Percentiles rank a stretch among this genome's conserved stretches.
These are phyloP conservation scores for Microctenopoma stevenorrisi DNA, from an alignment of 2,797 vertebrate genomes.

Conservation along the genomic window DNA sequence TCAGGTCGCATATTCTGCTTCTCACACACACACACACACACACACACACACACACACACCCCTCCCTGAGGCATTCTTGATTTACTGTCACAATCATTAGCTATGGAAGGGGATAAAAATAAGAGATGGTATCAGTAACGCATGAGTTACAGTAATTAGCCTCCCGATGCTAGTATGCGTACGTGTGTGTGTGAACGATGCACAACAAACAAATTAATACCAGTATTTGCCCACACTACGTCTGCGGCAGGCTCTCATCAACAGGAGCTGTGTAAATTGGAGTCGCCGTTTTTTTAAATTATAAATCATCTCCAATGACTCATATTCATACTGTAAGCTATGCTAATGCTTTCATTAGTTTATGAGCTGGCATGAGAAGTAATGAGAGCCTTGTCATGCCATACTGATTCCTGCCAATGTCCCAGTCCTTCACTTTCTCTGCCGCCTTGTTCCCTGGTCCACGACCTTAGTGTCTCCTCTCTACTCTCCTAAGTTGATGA, in stretches of 20 bases:
- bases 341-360: slow-evolving; percentile 76
- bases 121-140: slow-evolving; percentile 83
- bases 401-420: slow-evolving; percentile 64
- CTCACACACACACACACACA: too few relatives aligned
- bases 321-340: slow-evolving; percentile 66
- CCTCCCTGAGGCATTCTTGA: slow-evolving; percentile 77
- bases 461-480: slow-evolving; percentile 40
- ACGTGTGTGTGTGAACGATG: slow-evolving; percentile 39
- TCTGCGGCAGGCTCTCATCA: slow-evolving; percentile 68
- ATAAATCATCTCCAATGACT: slow-evolving; percentile 68
- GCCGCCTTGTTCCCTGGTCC: slow-evolving; percentile 46
- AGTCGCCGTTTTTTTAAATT: slow-evolving; percentile 69
- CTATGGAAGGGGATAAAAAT: slow-evolving; percentile 78
- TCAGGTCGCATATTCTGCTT: slow-evolving; percentile 50
- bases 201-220: slow-evolving; percentile 51
- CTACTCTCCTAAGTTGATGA: slow-evolving; percentile 27
- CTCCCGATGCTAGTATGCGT: slow-evolving; percentile 75
- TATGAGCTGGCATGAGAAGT: slow-evolving; percentile 68
- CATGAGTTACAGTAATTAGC: slow-evolving; percentile 84
- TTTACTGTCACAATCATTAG: slow-evolving; percentile 85
- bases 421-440: slow-evolving; percentile 62
- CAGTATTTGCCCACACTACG: slow-evolving; percentile 44
- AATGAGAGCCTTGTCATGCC: slow-evolving; percentile 68
- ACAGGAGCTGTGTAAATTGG: slow-evolving; percentile 58
- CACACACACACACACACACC: slow-evolving; percentile 71